Base-by-base conservation (phyloP, 2,113 vertebrate genomes). In the Platichthys stellatus region DNA sequence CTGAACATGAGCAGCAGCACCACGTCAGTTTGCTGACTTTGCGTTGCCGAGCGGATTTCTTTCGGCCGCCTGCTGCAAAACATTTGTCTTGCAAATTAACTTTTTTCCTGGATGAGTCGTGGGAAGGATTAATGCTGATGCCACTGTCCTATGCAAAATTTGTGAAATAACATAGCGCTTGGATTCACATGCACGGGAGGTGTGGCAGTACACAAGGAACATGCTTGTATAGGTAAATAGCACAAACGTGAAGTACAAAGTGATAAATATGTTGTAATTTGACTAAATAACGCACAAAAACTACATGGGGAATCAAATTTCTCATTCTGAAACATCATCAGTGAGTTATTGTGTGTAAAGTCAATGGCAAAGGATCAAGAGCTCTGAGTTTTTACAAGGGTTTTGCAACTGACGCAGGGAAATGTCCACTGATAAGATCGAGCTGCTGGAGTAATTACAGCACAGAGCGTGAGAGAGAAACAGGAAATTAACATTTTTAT, bases 21-120 rank as follows among this genome's bases (percentile, higher is more conserved):
- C 12, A 5, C 6, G 40, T 43, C 40, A 43, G 40, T 54, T 8
- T 7, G 12, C 56, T 5, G 26, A 15, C 26, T 45, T 38, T 1
- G 13, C 57, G 17, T 20, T 15, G 15, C 5, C 23, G 23, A 1
- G 5, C 40, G n/a, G 40, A 71, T 8, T 15, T 85, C 83, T 87
- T 65, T 70, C 76, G 53, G 10, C 18, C 26, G 23, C 24, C 59
- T 2, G 3, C 3, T 13, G n/a, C 20, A 23, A 2, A 64, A 17
- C 62, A 24, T 89, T 89, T 85, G 86, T 31, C 26, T 88, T 78
- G 80, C 82, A 89, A 89, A 91, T 86, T 18, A 2, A 12, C 10
- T 11, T 18, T 5, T 60, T 60, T 61, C 49, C 68, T 57, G 40
- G 51, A 64, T 38, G 43, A 61, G 10, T 12, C 24, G 28, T 5